Evolutionary conservation across 2,888 invertebrate genomes (phyloP).

Genomic region (Pseudococcus longispinus): DNA sequence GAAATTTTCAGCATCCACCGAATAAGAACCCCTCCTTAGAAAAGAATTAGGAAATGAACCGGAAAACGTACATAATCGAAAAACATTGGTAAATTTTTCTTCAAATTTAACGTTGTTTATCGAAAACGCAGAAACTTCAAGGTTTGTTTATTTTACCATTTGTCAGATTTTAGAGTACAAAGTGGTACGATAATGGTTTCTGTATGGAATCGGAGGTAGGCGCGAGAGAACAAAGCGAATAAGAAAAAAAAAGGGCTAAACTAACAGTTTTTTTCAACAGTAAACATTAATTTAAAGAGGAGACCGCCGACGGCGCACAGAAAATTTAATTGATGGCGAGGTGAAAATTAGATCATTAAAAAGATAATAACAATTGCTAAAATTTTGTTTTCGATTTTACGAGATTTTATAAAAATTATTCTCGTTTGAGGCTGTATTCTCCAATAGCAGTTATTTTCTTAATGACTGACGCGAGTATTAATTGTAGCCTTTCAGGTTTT

Average conservation of each 20-base stretch:
- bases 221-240: background rate
- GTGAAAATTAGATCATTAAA: slow-evolving; percentile 38
- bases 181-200: background rate
- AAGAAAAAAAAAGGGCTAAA: background rate
- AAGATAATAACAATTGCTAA: background rate
- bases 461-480: slow-evolving; percentile 25
- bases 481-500: slow-evolving; percentile 10
- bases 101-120: background rate
- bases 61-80: background rate
- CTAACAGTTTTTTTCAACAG: slow-evolving; percentile 24
- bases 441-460: slow-evolving; percentile 33
- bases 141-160: background rate
- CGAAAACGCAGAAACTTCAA: background rate
- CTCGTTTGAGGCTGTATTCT: slow-evolving; percentile 5
- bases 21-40: background rate
- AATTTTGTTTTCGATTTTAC: slow-evolving; percentile 43
- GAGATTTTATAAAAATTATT: slow-evolving; percentile 23
- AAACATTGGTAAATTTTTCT: background rate
- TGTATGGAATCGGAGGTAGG: background rate
- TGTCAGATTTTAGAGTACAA: background rate
- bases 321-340: slow-evolving; percentile 28
- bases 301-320: background rate
- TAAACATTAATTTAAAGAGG: slow-evolving; percentile 23
- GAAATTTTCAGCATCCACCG: background rate
- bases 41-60: background rate